Evolutionary conservation across 2,113 vertebrate species (phyloP).

Genomic region (Syrrhaptes paradoxus): DNA sequence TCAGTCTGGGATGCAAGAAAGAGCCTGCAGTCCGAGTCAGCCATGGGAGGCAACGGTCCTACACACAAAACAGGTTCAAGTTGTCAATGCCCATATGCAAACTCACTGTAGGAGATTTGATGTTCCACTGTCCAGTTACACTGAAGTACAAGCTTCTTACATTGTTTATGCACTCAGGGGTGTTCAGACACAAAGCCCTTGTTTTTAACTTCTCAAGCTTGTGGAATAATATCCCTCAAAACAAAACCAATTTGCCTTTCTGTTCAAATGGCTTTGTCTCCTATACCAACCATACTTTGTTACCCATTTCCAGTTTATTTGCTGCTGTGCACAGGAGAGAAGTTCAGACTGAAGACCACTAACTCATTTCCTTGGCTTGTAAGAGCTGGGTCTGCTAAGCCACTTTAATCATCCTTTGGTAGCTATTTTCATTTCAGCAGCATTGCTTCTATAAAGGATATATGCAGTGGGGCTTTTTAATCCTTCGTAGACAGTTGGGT

Average conservation of each 20-base stretch:
- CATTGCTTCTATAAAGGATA: neutral
- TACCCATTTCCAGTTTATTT: neutral
- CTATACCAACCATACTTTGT: neutral
- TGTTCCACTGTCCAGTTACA: neutral
- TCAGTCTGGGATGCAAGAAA: no score
- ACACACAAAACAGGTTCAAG: neutral
- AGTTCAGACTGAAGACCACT: neutral
- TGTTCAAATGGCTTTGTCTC: neutral
- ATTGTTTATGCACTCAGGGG: neutral
- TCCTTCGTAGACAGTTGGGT: no score
- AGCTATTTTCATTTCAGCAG: neutral
- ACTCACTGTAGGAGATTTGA: neutral
- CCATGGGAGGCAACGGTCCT: fast-evolving
- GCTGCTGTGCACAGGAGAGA: neutral
- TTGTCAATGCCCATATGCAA: neutral
- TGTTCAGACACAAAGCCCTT: neutral
- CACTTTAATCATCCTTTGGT: neutral
- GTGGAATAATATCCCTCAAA: neutral
- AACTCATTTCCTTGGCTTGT: neutral
- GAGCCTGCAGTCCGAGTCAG: neutral
- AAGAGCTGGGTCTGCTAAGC: neutral
- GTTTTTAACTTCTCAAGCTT: neutral
- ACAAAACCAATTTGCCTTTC: neutral
- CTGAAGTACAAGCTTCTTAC: neutral
- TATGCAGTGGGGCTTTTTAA: no score